Percentiles rank a stretch among this genome's conserved stretches.
These are phyloP conservation scores for Liasis olivaceus DNA, from an alignment of 2,797 vertebrate species.

Conservation along the genomic window DNA sequence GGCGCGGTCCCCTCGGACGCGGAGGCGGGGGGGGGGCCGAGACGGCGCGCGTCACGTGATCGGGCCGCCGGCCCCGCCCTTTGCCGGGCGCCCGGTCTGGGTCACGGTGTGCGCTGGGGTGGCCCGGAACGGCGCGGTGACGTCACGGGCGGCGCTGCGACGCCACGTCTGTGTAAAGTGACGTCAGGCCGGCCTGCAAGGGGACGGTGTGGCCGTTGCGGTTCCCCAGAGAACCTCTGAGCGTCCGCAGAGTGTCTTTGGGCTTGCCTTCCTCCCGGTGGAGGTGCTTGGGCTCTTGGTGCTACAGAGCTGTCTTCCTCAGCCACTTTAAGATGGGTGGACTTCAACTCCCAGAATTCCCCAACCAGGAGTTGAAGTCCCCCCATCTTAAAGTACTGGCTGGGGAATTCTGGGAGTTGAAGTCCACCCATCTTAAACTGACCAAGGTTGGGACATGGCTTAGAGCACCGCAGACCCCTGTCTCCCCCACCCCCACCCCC, in stretches of 20 bases:
- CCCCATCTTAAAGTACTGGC: not conserved
- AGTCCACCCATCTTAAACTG: not conserved
- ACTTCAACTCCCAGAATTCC: not conserved
- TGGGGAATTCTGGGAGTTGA: not conserved
- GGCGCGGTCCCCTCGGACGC: no score
- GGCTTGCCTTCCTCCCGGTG: no score
- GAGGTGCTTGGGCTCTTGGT: no score
- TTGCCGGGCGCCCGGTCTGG: not conserved
- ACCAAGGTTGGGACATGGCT: no score
- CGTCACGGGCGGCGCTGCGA: not conserved
- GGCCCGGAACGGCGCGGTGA: not conserved
- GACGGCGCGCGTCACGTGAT: not conserved
- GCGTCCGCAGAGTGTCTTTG: not conserved
- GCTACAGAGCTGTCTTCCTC: no score
- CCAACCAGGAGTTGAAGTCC: not conserved
- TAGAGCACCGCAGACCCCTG: no score
- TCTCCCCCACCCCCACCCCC: no score
- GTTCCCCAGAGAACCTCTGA: not conserved
- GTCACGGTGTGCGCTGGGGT: not conserved
- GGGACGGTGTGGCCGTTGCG: not conserved
- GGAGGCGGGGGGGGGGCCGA: fast-evolving
- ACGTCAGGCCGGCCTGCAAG: not conserved
- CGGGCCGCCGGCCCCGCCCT: not conserved
- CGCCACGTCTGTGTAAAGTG: not conserved
- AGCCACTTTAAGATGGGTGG: not conserved